Evolutionary conservation across 2,888 invertebrate genomes (phyloP), one percentile per base, ranked within the genome.

Genomic region (Leptinotarsa rubiginosa): DNA sequence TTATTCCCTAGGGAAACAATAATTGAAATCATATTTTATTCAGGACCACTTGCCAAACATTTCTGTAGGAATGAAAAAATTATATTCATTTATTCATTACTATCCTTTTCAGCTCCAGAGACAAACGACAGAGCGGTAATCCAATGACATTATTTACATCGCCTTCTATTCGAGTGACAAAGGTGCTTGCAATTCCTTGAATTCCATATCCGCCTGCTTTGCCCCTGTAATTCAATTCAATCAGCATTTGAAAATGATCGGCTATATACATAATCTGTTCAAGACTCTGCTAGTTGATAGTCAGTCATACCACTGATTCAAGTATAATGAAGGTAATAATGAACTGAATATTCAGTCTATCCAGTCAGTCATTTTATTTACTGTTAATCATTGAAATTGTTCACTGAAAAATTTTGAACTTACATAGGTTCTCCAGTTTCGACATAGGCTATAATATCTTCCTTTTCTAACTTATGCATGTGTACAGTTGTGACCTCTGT

Each of bases 341-440:
- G 41, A 2, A 41, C 41, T 41, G 10, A 41, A 41, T 3, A 41
- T 41, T 41, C 12, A 10, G 41, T 41, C 2, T 41, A 41, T 41
- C 41, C 10, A 10, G 41, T 10, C 10, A 12, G 41, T 41, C 12
- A 41, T 41, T 41, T 10, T 12, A 41, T 41, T 41, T 3, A 41
- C 41, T 41, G 41, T 10, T 12, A 10, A 10, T 12, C 3, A 10
- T 10, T 41, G 41, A 41, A 41, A 41, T 41, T 41, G 41, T 41
- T 41, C 41, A 41, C 3, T 41, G 41, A 41, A 41, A 5, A 41
- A 41, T 41, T 2, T 62, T 62, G 16, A 59, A 76, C 91, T 90
- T 88, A 97, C 97, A 97, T 91, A 3, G 97, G 95, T 89, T 98
- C 96, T 68, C 95, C 95, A 2, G 96, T 95, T 77, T 92, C 92